Conservation (phyloP, 2,113 vertebrate genomes). For the Cygnus buccinator region DNA sequence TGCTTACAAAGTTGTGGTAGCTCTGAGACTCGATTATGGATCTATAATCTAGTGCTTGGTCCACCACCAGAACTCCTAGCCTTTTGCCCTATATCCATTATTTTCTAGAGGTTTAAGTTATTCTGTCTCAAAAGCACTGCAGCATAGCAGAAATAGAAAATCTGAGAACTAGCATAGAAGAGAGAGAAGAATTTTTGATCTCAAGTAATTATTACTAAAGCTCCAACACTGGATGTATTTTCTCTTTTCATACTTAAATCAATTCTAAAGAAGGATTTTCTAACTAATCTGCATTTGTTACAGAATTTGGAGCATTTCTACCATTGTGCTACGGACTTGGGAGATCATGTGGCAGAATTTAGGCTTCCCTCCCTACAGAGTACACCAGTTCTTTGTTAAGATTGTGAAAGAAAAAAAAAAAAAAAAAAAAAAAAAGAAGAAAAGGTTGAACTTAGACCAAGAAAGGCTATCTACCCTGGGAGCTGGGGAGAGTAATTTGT, state of each 20-base stretch:
- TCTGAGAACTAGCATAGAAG: background rate
- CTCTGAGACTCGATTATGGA: background rate
- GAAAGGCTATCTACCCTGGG: background rate
- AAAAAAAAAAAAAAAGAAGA: background rate
- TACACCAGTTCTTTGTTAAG: background rate
- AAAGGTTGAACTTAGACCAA: background rate
- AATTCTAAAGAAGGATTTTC: constrained; percentile 29
- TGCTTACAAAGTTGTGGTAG: background rate
- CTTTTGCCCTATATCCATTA: background rate
- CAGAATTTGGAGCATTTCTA: constrained; percentile 28
- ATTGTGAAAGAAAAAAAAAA: background rate
- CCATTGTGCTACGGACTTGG: background rate
- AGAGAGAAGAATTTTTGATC: background rate
- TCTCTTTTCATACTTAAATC: background rate
- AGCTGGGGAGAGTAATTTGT: background rate
- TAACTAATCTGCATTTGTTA: constrained; percentile 46
- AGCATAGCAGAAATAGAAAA: background rate
- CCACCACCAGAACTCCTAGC: background rate
- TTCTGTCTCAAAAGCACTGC: background rate
- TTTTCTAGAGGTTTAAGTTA: background rate
- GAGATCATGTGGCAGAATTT: background rate
- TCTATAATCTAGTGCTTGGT: background rate
- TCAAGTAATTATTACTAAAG: background rate
- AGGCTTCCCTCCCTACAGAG: background rate
- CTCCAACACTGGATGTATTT: background rate